Base-by-base conservation (phyloP, 2,888 invertebrate genomes). In the Oxytorus armatus region DNA sequence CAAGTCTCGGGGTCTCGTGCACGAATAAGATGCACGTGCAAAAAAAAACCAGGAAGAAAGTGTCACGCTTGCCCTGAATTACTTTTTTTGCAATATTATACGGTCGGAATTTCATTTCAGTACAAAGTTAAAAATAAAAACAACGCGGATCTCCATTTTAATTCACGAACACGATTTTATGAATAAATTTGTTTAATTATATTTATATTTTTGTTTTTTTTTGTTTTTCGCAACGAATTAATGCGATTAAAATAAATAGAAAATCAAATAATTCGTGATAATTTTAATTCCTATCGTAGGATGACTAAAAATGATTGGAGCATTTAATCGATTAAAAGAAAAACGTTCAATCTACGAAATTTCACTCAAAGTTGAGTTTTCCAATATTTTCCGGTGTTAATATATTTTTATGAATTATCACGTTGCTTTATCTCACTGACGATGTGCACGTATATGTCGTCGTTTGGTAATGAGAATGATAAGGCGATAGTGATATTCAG, bases 31-130 rank as follows among this genome's bases (percentile, higher is more conserved):
- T n/a, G n/a, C n/a, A n/a, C n/a, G n/a, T n/a, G n/a, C 36, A 36
- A 57, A 36, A 18, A 33, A 57, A 57, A 33, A 10, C 33, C n/a
- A 57, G 18, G 16, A 57, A 18, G 10, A 33, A 5, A 16, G 29
- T n/a, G 33, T 65, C 63, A 53, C 55, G 65, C 44, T 65, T 47
- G 36, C 53, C 21, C 55, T 55, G 55, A 63, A 70, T 70, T 70
- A 77, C 63, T 36, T 51, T 57, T n/a, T 39, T n/a, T 57, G n/a
- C 70, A 5, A 55, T 63, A 47, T 51, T 42, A 16, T 63, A 61
- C 23, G n/a, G 14, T 53, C 3, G 0, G 53, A 51, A 14, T 63
- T 42, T 68, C 18, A 42, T 61, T 63, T 11, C 5, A 16, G 16
- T 36, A 53, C 10, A 21, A 23, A 51, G 29, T 4, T 4, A 29